Conservation (phyloP, 2,888 invertebrate species). For the Coremacera marginata region DNA sequence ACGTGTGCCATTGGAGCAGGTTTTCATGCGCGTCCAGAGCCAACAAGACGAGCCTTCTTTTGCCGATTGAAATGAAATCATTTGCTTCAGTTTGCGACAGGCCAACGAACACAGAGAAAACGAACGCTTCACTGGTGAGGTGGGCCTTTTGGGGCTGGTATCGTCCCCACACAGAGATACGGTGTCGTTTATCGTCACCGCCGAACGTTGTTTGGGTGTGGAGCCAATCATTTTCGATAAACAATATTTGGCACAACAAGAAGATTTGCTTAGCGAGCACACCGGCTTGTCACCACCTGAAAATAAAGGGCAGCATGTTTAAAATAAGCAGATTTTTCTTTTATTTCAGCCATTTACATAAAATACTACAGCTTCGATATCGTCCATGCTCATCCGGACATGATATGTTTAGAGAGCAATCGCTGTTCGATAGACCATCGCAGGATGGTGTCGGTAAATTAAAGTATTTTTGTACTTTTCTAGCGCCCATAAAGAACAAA, state of each 20-base stretch:
- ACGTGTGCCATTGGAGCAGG: constrained; percentile 52
- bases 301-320: too few relatives aligned
- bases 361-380: constrained; percentile 23
- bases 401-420: constrained; percentile 34
- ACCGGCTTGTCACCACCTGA: too few relatives aligned
- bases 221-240: background rate
- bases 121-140: constrained; percentile 48
- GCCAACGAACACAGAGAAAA: constrained; percentile 55
- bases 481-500: constrained; percentile 53
- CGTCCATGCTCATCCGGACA: constrained; percentile 30
- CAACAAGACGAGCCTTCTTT: constrained; percentile 43
- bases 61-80: constrained; percentile 23
- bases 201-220: background rate
- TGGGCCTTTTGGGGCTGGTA: constrained; percentile 6
- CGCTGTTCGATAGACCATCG: constrained; percentile 30
- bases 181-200: background rate
- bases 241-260: background rate
- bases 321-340: too few relatives aligned
- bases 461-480: constrained; percentile 42
- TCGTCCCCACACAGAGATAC: background rate
- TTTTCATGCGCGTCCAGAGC: constrained; percentile 58
- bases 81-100: constrained; percentile 51
- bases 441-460: constrained; percentile 36
- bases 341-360: background rate
- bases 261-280: background rate